phyloP scores from a whole-genome alignment of 2,113 vertebrate species.

The Dipodomys merriami region DNA sequence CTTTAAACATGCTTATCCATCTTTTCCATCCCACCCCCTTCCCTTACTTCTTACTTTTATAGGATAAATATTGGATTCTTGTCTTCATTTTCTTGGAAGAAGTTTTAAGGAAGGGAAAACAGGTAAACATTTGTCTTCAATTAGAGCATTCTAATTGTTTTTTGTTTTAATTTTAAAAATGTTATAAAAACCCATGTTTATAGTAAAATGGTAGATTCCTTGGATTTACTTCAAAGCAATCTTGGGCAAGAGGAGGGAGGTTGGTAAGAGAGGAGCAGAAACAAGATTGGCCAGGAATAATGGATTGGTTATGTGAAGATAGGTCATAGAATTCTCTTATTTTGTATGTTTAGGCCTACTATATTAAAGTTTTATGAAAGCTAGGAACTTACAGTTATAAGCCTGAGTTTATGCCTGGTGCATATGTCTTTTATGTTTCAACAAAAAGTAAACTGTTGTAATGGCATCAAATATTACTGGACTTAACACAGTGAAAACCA shows the following conservation, averaged over 20 bases:
- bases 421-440: slow-evolving; percentile 6
- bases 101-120: slow-evolving; percentile 12
- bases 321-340: not conserved
- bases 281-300: not conserved
- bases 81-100: not conserved
- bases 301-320: not conserved
- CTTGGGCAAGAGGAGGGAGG: not conserved
- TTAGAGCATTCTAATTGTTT: not conserved
- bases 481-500: not conserved
- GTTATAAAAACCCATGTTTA: not conserved
- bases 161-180: slow-evolving; percentile 6
- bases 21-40: no score
- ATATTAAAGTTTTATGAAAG: slow-evolving; percentile 9
- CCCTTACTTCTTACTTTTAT: no score
- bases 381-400: not conserved
- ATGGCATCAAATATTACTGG: not conserved
- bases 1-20: no score
- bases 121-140: not conserved
- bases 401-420: slow-evolving; percentile 25
- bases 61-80: no score
- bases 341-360: slow-evolving; percentile 29
- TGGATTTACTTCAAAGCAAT: slow-evolving; percentile 1
- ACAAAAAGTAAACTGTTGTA: not conserved
- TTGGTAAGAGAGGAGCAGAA: not conserved
- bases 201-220: not conserved